Conservation (phyloP, 2,888 invertebrate species). For the Agriopis leucophaearia region DNA sequence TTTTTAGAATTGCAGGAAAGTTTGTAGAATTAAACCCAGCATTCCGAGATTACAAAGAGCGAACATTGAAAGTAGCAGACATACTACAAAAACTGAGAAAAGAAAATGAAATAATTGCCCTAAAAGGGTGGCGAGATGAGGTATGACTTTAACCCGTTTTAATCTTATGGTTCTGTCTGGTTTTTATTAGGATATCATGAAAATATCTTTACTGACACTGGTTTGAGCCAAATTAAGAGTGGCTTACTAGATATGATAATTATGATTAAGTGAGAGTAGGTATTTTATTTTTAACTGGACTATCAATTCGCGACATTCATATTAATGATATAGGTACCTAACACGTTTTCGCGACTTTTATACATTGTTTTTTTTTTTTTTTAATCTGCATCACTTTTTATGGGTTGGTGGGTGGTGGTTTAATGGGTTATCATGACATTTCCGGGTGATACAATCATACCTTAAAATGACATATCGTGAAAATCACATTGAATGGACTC, state of each 20-base stretch:
- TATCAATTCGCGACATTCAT: no score
- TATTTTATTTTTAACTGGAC: not conserved
- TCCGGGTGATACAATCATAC: no score
- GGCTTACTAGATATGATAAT: no score
- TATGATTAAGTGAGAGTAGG: not conserved
- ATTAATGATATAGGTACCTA: no score
- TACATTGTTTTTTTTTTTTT: no score
- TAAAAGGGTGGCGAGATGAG: conserved; percentile 98
- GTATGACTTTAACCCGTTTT: conserved; percentile 68
- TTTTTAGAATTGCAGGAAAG: conserved; percentile 90
- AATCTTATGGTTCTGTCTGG: not conserved
- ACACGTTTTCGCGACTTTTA: no score
- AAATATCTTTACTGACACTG: not conserved
- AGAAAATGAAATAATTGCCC: conserved; percentile 91
- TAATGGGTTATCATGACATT: no score
- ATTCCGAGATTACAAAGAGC: conserved; percentile 93
- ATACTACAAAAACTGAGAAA: conserved; percentile 92
- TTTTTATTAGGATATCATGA: not conserved
- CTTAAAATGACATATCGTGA: no score
- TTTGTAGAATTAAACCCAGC: conserved; percentile 95
- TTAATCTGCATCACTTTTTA: no score
- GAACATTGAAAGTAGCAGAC: conserved; percentile 91
- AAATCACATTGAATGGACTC: no score
- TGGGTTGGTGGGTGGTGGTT: no score
- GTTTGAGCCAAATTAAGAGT: not conserved